These are phyloP conservation scores for Cephalotes varians DNA, from an alignment of 2,888 invertebrate species.

Conservation along the genomic window DNA sequence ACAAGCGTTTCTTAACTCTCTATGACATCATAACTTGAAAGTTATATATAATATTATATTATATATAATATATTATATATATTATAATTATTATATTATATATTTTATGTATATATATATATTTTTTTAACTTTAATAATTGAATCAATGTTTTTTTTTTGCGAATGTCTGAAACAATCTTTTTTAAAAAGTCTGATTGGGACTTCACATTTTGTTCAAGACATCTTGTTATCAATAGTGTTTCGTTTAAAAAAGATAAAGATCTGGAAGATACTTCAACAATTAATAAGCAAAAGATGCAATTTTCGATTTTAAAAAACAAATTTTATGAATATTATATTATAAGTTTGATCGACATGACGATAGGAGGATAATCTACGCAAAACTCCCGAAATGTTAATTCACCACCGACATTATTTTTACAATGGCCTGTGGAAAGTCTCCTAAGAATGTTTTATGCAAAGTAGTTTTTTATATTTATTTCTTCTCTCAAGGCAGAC, in stretches of 20 bases:
- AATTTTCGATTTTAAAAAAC: neutral
- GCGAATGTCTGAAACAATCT: neutral
- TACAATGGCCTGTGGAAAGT: slow-evolving; percentile 1
- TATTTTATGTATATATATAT: too few relatives aligned
- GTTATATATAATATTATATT: neutral
- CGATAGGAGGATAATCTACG: neutral
- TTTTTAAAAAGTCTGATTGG: neutral
- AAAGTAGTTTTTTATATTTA: neutral
- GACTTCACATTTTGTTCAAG: neutral
- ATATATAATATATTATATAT: neutral
- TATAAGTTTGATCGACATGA: neutral
- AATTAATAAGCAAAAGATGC: neutral
- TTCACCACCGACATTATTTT: neutral
- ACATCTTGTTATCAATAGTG: neutral
- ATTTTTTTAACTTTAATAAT: neutral
- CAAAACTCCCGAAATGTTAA: neutral
- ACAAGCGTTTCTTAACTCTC: neutral
- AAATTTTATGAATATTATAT: neutral
- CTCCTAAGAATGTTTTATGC: slow-evolving; percentile 2
- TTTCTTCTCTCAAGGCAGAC: slow-evolving; percentile 31
- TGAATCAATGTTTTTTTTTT: neutral
- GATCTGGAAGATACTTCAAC: neutral
- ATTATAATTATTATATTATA: neutral
- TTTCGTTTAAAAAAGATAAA: neutral
- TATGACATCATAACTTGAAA: neutral